These are phyloP conservation scores for Echinops telfairi DNA, from an alignment of 2,113 vertebrate species.

Conservation along the genomic window DNA sequence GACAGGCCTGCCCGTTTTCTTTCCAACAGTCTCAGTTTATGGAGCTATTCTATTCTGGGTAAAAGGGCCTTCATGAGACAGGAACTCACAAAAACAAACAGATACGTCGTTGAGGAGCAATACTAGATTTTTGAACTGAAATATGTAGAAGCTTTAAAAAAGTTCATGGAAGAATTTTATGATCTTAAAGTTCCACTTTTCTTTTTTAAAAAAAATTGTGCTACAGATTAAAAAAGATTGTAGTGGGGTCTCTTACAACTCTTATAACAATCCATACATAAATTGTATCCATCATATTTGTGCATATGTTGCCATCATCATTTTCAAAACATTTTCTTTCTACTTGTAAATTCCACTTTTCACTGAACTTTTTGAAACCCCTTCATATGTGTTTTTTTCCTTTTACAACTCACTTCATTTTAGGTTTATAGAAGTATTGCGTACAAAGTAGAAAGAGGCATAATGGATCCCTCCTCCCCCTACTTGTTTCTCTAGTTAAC, in stretches of 20 bases:
- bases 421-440: neutral
- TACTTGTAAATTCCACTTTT: too few species aligned
- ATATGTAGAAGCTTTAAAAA: neutral
- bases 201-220: too few species aligned
- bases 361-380: neutral
- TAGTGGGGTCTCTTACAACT: too few species aligned
- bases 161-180: too few species aligned
- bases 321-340: too few species aligned
- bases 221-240: too few species aligned
- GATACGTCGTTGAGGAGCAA: too few species aligned
- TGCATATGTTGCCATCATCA: too few species aligned
- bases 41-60: neutral
- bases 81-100: neutral
- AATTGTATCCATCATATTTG: too few species aligned
- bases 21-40: neutral
- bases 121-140: conserved; percentile 29
- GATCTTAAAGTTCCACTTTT: too few species aligned
- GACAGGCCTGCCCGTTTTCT: too few species aligned
- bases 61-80: neutral
- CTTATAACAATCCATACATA: too few species aligned
- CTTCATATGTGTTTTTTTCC: neutral
- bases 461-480: neutral
- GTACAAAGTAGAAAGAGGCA: neutral
- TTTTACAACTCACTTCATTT: neutral
- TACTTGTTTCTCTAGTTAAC: neutral